Percentiles rank a stretch among this genome's conserved stretches.
These are phyloP conservation scores for Cataglyphis livida DNA, from an alignment of 2,888 invertebrate genomes.

Conservation along the genomic window DNA sequence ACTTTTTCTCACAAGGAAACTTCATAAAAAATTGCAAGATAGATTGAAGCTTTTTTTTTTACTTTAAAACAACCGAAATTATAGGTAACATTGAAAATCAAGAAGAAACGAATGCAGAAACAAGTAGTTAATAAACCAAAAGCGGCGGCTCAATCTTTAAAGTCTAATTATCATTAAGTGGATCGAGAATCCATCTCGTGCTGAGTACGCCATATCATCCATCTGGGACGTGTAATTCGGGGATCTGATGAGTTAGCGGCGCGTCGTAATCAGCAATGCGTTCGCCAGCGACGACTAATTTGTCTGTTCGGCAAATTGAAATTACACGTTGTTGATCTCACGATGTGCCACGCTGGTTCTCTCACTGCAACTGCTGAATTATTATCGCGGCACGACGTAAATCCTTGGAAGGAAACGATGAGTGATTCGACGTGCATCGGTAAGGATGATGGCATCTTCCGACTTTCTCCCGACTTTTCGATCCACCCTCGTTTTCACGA, in stretches of 20 bases:
- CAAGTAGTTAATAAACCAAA: not conserved
- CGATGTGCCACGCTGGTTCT: conserved; percentile 40
- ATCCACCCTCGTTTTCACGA: conserved; percentile 63
- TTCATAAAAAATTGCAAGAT: conserved; percentile 1
- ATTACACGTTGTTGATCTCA: conserved; percentile 72
- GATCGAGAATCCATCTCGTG: conserved; percentile 1
- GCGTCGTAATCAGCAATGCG: conserved; percentile 62
- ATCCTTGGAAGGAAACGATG: conserved; percentile 61
- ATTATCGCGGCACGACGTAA: conserved; percentile 64
- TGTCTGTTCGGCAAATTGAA: conserved; percentile 78
- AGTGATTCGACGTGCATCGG: conserved; percentile 52
- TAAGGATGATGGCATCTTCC: conserved; percentile 58
- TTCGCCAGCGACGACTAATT: conserved; percentile 73
- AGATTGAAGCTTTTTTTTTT: not conserved
- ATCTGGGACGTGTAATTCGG: conserved; percentile 57
- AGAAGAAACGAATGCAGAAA: not conserved
- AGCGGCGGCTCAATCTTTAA: not conserved
- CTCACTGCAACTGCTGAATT: conserved; percentile 64
- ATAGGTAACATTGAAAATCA: not conserved
- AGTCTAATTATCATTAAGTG: conserved; percentile 14
- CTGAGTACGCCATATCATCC: not conserved
- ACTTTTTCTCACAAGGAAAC: not conserved
- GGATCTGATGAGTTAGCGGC: conserved; percentile 60
- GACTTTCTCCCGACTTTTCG: conserved; percentile 72
- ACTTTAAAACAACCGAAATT: not conserved